These are phyloP conservation scores for Orthosia gracilis DNA, from an alignment of 2,888 invertebrate species.

Conservation along the genomic window DNA sequence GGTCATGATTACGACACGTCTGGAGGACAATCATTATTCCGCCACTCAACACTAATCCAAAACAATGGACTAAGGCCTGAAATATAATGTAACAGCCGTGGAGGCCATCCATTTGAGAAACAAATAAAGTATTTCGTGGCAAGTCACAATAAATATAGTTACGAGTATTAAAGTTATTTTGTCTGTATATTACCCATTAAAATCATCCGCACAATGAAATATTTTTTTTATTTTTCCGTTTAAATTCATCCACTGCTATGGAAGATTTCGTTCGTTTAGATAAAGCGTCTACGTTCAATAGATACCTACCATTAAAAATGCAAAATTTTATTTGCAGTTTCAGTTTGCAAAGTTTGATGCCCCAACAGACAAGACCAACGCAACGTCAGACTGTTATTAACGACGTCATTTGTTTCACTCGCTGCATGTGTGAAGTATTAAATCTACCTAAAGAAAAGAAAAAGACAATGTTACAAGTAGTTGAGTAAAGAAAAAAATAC, in stretches of 20 bases:
- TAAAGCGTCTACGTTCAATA: background rate
- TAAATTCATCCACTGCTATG: background rate
- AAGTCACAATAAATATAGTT: background rate
- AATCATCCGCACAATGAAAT: too few relatives aligned
- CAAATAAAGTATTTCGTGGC: background rate
- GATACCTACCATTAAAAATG: background rate
- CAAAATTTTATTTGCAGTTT: slow-evolving; percentile 19
- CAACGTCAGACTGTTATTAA: slow-evolving; percentile 35
- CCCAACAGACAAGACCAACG: slow-evolving; percentile 42
- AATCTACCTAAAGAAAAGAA: slow-evolving; percentile 1
- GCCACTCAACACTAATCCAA: slow-evolving; percentile 67
- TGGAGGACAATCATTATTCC: slow-evolving; percentile 74
- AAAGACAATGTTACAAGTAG: background rate
- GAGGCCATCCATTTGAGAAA: background rate
- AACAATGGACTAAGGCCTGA: slow-evolving; percentile 62
- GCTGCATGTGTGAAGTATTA: slow-evolving; percentile 28
- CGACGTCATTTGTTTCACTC: slow-evolving; percentile 33
- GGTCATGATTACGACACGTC: slow-evolving; percentile 72
- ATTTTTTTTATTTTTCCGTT: background rate
- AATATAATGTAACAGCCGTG: slow-evolving; percentile 14
- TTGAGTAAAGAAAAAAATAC: background rate
- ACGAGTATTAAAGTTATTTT: background rate
- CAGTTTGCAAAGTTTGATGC: slow-evolving; percentile 35
- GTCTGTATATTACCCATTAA: too few relatives aligned
- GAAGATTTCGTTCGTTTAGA: background rate